phyloP scores from a whole-genome alignment of 2,888 invertebrate genomes.

The Lysandra bellargus region DNA sequence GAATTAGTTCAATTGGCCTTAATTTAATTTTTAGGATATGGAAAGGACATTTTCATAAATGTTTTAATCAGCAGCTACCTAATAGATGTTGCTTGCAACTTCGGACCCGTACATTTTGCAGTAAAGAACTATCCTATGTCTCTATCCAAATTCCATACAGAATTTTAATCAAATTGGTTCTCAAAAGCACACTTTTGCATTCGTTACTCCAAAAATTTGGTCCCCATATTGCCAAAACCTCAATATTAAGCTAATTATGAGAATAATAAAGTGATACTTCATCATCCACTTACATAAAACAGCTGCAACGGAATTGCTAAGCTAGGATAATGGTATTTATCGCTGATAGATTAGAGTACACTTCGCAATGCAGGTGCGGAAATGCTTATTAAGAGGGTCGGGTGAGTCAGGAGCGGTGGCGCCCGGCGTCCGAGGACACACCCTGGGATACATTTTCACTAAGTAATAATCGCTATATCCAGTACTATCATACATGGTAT shows the following conservation, averaged over 20 bases:
- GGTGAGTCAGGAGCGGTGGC: slow-evolving; percentile 70
- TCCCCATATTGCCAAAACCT: background rate
- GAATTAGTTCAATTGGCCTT: background rate
- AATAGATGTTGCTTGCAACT: background rate
- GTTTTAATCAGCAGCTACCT: no score
- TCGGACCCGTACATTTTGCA: background rate
- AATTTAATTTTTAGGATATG: background rate
- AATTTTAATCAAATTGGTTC: no score
- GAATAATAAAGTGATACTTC: background rate
- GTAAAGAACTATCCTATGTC: background rate
- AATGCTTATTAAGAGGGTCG: slow-evolving; percentile 59
- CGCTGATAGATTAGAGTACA: slow-evolving; percentile 4
- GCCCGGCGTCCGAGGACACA: slow-evolving; percentile 54
- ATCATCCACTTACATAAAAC: slow-evolving; percentile 13
- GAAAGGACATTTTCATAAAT: background rate
- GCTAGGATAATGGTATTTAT: background rate
- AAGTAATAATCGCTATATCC: slow-evolving; percentile 51
- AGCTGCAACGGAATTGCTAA: background rate
- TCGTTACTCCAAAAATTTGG: background rate
- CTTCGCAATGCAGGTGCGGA: slow-evolving; percentile 41
- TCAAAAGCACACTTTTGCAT: background rate
- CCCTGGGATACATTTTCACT: slow-evolving; percentile 52
- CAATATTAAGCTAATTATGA: slow-evolving; percentile 15
- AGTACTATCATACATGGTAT: slow-evolving; percentile 55
- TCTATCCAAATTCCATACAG: no score